Conservation (phyloP, 2,797 vertebrate species). For the Pangasius krempfi region DNA sequence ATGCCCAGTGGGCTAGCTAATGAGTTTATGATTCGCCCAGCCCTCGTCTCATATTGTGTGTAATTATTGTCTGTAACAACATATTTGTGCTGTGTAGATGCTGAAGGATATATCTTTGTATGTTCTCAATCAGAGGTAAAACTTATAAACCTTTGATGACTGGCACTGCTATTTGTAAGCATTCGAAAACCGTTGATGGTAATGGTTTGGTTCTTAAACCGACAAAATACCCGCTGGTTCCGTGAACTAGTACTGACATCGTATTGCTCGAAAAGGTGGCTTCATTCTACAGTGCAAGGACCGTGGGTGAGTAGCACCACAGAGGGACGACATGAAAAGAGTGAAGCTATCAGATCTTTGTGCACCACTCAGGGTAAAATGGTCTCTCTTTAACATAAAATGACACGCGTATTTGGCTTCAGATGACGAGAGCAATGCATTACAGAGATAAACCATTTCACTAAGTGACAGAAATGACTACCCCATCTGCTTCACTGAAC, state of each 20-base stretch:
- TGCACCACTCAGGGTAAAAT: constrained; percentile 8
- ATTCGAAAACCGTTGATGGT: neutral
- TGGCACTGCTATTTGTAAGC: neutral
- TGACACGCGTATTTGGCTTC: constrained; percentile 21
- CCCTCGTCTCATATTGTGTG: neutral
- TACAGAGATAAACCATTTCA: constrained; percentile 31
- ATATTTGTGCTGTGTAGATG: neutral
- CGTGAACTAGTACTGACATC: neutral
- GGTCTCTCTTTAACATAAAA: constrained; percentile 7
- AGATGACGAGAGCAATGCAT: constrained; percentile 17
- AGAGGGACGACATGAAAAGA: neutral
- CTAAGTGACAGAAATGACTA: constrained; percentile 38
- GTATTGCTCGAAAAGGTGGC: neutral
- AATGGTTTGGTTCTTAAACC: neutral
- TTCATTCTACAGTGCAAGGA: neutral
- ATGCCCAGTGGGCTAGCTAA: neutral
- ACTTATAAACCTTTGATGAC: neutral
- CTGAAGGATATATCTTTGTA: neutral
- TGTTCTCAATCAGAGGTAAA: neutral
- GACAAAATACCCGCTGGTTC: neutral
- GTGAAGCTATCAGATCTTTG: neutral
- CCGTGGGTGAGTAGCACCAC: neutral
- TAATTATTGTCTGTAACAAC: neutral
- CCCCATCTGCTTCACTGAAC: constrained; percentile 43
- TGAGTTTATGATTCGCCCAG: neutral